phyloP scores from a whole-genome alignment of 2,113 vertebrate species.

The Oreotrochilus melanogaster region DNA sequence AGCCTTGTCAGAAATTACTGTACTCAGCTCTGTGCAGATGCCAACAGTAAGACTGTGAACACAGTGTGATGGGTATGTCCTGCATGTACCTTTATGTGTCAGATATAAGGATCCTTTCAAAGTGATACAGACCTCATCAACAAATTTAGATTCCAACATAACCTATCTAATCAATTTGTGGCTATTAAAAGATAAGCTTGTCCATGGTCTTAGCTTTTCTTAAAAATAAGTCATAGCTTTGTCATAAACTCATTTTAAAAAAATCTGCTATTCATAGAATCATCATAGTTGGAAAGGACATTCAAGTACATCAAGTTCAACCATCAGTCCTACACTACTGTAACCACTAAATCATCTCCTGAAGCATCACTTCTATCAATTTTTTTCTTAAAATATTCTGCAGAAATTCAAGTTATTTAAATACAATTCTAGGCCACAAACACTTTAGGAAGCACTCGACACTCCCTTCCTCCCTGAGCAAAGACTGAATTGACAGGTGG shows the following conservation, averaged over 20 bases:
- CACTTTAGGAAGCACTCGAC: background rate
- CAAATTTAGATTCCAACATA: background rate
- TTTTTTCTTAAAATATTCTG: background rate
- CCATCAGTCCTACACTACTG: too few species aligned
- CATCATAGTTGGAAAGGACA: too few species aligned
- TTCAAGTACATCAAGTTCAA: too few species aligned
- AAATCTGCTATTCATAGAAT: too few species aligned
- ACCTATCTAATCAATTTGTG: background rate
- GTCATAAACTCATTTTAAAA: background rate
- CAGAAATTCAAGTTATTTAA: background rate
- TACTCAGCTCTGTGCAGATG: background rate
- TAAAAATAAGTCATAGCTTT: background rate
- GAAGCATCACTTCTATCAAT: too few species aligned
- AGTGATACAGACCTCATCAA: background rate
- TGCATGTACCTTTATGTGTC: background rate
- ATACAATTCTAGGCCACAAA: background rate
- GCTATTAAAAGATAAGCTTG: background rate
- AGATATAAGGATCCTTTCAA: background rate
- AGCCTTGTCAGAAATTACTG: fast-evolving
- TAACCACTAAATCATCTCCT: too few species aligned
- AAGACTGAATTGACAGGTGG: background rate
- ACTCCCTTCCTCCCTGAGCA: background rate
- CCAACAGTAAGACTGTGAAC: background rate
- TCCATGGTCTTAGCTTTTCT: background rate
- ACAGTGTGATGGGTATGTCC: background rate